These are phyloP conservation scores for Tiliqua scincoides DNA, from an alignment of 2,113 vertebrate species.

Conservation along the genomic window DNA sequence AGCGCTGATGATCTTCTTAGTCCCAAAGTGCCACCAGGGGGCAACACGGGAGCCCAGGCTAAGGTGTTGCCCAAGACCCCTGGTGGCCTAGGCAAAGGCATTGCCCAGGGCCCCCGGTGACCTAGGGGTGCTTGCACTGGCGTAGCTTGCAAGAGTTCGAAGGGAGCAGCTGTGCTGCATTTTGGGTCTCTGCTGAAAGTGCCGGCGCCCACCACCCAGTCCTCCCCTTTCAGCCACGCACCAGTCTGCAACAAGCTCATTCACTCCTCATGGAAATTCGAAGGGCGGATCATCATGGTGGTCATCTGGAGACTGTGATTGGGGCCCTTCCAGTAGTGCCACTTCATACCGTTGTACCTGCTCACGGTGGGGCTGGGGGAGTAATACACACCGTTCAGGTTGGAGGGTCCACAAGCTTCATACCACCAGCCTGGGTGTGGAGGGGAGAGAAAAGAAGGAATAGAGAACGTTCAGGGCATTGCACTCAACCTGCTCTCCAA, in stretches of 20 bases:
- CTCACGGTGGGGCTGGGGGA: constrained; percentile 70
- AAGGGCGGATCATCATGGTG: constrained; percentile 82
- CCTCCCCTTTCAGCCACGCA: neutral
- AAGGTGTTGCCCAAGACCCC: neutral
- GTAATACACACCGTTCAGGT: constrained; percentile 85
- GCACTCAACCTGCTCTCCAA: neutral
- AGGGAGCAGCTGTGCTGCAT: neutral
- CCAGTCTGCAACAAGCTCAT: too few species aligned
- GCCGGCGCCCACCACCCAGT: too few species aligned
- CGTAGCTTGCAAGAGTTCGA: neutral
- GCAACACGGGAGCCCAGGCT: too few species aligned
- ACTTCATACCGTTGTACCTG: constrained; percentile 85
- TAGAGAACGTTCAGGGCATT: neutral
- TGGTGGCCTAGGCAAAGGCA: too few species aligned
- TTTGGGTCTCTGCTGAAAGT: neutral
- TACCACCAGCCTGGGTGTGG: constrained; percentile 83
- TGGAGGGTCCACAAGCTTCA: constrained; percentile 85
- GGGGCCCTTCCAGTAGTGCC: constrained; percentile 88
- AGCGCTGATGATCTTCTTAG: too few species aligned
- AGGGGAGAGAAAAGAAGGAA: constrained; percentile 4
- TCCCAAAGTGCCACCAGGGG: too few species aligned
- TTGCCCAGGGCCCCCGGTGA: neutral
- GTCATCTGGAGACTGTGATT: constrained; percentile 70
- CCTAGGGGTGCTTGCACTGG: too few species aligned
- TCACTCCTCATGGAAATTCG: constrained; percentile 71